Evolutionary conservation across 2,888 invertebrate genomes (phyloP).

Genomic region (Conops quadrifasciatus): DNA sequence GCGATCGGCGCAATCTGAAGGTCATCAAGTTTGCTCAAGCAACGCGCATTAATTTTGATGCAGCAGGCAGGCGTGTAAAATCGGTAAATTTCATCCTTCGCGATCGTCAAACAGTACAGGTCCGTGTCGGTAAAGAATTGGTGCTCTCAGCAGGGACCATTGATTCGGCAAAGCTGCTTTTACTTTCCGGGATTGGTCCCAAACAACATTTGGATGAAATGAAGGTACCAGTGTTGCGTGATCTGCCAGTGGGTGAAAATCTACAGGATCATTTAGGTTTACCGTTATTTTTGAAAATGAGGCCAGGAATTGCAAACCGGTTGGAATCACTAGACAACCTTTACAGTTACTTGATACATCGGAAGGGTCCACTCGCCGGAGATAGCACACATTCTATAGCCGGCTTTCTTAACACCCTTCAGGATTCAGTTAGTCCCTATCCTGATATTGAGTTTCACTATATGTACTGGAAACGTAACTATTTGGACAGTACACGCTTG

Average conservation of each 20-base stretch:
- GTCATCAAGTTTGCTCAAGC: constrained; percentile 70
- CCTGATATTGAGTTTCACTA: constrained; percentile 70
- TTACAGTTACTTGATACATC: constrained; percentile 66
- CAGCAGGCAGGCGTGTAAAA: constrained; percentile 61
- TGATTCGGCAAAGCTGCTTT: constrained; percentile 52
- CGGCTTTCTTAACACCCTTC: constrained; percentile 69
- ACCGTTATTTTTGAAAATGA: constrained; percentile 60
- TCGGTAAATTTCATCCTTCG: constrained; percentile 67
- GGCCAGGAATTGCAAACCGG: constrained; percentile 52
- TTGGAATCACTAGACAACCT: constrained; percentile 52
- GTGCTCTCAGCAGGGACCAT: constrained; percentile 53
- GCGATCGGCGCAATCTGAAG: constrained; percentile 69
- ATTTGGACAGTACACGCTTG: constrained; percentile 36
- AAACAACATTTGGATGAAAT: constrained; percentile 43
- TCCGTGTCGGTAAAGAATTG: constrained; percentile 47
- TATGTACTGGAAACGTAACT: constrained; percentile 47
- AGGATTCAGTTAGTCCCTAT: constrained; percentile 65
- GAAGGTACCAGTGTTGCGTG: constrained; percentile 46
- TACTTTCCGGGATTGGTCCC: constrained; percentile 56
- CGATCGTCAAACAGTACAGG: constrained; percentile 54
- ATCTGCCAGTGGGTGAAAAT: constrained; percentile 72
- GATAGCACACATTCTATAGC: constrained; percentile 64
- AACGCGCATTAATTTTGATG: constrained; percentile 68
- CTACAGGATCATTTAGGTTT: constrained; percentile 81
- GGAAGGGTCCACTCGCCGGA: constrained; percentile 65